phyloP scores from a whole-genome alignment of 1,140 invertebrate species.

The Mercenaria mercenaria region DNA sequence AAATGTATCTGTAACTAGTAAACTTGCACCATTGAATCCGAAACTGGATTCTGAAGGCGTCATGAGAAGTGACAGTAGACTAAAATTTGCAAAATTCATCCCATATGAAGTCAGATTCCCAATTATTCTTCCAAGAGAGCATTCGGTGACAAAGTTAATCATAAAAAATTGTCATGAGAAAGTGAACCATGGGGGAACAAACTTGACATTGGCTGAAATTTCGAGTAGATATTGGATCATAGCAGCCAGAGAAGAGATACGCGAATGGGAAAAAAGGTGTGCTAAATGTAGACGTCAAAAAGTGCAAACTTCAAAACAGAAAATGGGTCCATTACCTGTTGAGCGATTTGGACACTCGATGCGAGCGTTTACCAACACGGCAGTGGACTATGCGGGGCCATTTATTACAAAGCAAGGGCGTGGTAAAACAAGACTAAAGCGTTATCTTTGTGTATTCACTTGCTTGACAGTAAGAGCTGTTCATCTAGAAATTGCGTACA shows the following conservation, averaged over 20 bases:
- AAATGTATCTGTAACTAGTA: too few relatives aligned
- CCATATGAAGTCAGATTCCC: background rate
- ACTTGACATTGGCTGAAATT: background rate
- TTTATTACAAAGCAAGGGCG: conserved; percentile 37
- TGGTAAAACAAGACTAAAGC: conserved; percentile 8
- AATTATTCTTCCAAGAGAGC: background rate
- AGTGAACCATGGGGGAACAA: background rate
- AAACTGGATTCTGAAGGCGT: too few relatives aligned
- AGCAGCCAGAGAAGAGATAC: background rate
- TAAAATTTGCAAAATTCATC: too few relatives aligned
- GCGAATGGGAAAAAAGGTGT: background rate
- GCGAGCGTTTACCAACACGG: too few relatives aligned
- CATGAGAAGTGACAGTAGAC: too few relatives aligned
- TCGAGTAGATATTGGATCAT: background rate
- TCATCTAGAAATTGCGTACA: conserved; percentile 49
- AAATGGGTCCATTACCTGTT: conserved; percentile 20
- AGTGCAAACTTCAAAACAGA: background rate
- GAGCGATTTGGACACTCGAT: too few relatives aligned
- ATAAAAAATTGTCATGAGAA: conserved; percentile 15
- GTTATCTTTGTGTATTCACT: conserved; percentile 56
- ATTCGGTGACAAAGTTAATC: background rate
- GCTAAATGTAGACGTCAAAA: background rate
- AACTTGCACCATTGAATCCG: too few relatives aligned
- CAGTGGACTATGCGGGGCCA: conserved; percentile 18
- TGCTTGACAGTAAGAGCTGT: conserved; percentile 52